A percentile compares a stretch with the other conserved stretches of the same genome.
Evolutionary conservation across 1,140 invertebrate genomes (phyloP).

Genomic region (Drosophila cardini): DNA sequence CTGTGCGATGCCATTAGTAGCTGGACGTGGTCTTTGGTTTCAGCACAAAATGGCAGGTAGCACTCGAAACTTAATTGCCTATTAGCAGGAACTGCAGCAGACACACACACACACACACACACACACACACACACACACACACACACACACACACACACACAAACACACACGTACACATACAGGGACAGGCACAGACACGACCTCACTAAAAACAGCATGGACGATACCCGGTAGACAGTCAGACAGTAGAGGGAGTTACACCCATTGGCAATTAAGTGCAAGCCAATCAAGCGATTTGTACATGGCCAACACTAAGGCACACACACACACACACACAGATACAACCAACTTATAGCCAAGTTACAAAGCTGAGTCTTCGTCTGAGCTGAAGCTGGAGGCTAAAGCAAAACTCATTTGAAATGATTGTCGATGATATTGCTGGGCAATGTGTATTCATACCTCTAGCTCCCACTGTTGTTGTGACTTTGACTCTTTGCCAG

Average conservation of each 20-base stretch:
- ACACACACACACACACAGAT: conserved; percentile 61
- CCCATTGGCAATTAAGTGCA: conserved; percentile 81
- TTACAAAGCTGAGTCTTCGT: background rate
- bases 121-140: conserved; percentile 61
- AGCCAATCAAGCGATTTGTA: conserved; percentile 82
- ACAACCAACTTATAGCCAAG: conserved; percentile 4
- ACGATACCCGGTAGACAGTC: conserved; percentile 9
- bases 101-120: conserved; percentile 55
- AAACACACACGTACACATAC: conserved; percentile 50
- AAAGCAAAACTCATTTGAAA: conserved; percentile 63
- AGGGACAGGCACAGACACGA: conserved; percentile 71
- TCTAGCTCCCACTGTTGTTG: background rate
- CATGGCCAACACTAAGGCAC: conserved; percentile 76
- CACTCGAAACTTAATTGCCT: conserved; percentile 76
- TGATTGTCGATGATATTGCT: conserved; percentile 61
- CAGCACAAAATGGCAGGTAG: conserved; percentile 77
- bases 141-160: conserved; percentile 64
- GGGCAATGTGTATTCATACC: conserved; percentile 13
- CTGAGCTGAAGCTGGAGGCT: background rate
- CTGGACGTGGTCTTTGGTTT: conserved; percentile 23
- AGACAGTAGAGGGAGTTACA: conserved; percentile 53
- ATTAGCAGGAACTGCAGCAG: conserved; percentile 74
- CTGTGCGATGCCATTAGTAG: conserved; percentile 50
- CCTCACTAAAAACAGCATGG: conserved; percentile 66
- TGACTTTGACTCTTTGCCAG: conserved; percentile 2